Conservation (phyloP, 2,113 vertebrate genomes). For the Meleagris gallopavo region DNA sequence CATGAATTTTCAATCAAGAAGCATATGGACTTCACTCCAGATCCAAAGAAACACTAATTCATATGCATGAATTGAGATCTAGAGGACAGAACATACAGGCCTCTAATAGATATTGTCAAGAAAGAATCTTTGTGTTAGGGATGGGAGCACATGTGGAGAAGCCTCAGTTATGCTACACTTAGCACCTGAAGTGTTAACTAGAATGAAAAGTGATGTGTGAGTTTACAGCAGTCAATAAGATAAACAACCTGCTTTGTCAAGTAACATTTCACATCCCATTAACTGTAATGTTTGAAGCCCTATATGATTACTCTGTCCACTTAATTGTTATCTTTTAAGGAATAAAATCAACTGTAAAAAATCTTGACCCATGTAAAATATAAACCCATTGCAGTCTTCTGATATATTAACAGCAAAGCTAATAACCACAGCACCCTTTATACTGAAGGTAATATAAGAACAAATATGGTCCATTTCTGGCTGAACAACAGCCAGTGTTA, state of each 20-base stretch:
- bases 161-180: not conserved
- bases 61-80: not conserved
- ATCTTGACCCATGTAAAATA: not conserved
- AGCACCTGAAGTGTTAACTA: no score
- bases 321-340: not conserved
- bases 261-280: not conserved
- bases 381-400: not conserved
- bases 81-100: not conserved
- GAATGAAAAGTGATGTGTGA: not conserved
- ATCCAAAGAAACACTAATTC: not conserved
- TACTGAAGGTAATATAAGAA: not conserved
- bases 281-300: not conserved
- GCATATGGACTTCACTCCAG: rapidly evolving
- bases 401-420: not conserved
- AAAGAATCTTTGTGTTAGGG: not conserved
- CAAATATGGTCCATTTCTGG: not conserved
- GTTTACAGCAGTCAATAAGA: not conserved
- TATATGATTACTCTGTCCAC: not conserved
- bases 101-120: not conserved
- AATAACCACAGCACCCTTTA: not conserved
- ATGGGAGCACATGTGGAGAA: not conserved
- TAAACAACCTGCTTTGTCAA: not conserved
- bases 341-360: not conserved
- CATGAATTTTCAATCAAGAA: not conserved
- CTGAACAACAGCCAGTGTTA: rapidly evolving